Base-by-base conservation (phyloP, 2,797 vertebrate genomes). In the Chaunax sp. region DNA sequence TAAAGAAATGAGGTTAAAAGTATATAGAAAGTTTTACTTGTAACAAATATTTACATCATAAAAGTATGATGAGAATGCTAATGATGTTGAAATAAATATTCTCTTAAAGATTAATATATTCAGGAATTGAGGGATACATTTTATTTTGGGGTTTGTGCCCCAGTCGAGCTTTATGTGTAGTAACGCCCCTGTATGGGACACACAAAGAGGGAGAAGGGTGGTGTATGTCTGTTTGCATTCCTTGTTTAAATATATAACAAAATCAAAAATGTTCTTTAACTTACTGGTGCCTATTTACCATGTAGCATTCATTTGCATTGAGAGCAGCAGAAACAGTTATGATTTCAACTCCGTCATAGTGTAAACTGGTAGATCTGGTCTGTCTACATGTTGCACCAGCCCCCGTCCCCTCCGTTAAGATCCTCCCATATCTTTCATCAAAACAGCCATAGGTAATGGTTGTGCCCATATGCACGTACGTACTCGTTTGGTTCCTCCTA, bases 401-500 rank as follows among this genome's bases (percentile, higher is more conserved):
- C 30, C 15, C 23, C 33, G 28, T 16, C 45, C 9, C 33, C 40
- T 64, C 25, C 20, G 52, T 5, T 23, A 2, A 65, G 37, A 25
- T 45, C 33, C 11, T 3, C 16, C 5, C 25, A 2, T 40, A 18
- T 52, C 9, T 70, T 22, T 58, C 45, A 35, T 43, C 53, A 57
- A 16, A 71, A 64, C 80, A 70, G 44, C 54, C 22, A 5, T 8
- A 3, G 18, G 54, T n/a, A 30, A 55, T 49, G 55, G 61, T 25
- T 72, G 74, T 79, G 82, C 43, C 3, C 12, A 52, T n/a, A 4
- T 13, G 83, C 87, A 88, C 88, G 87, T 81, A 81, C 59, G 28
- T n/a, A n/a, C n/a, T n/a, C 65, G 11, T 33, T 54, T 19, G 26
- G 44, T 46, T 72, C 43, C 14, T 18, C 69, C 57, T 12, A 30